Percentiles rank a stretch among this genome's conserved stretches.
Conservation (phyloP, 2,888 invertebrate species). For the Drepana falcataria region DNA sequence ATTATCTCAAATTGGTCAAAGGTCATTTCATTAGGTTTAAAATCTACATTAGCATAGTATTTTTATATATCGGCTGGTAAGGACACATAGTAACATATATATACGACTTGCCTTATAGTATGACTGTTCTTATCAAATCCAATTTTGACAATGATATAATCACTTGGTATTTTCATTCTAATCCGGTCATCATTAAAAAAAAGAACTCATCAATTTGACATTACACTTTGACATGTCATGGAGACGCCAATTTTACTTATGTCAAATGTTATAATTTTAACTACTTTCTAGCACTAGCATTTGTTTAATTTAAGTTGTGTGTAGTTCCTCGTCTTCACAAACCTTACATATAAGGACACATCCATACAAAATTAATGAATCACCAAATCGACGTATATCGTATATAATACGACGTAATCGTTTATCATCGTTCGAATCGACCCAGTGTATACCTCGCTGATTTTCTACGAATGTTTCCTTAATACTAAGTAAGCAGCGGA, state of each 20-base stretch:
- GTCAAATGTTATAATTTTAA: neutral
- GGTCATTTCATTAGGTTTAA: neutral
- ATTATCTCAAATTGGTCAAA: slow-evolving; percentile 2
- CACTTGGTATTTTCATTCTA: neutral
- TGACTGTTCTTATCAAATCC: neutral
- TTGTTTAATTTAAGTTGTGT: neutral
- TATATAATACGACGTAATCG: too few relatives aligned
- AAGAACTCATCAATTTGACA: neutral
- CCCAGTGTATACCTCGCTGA: too few relatives aligned
- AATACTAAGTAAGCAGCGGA: too few relatives aligned
- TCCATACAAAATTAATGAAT: too few relatives aligned
- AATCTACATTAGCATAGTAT: neutral
- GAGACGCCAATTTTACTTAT: neutral
- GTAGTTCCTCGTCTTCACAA: neutral
- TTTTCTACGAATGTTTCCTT: too few relatives aligned
- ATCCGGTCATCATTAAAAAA: neutral
- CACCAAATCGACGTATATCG: too few relatives aligned
- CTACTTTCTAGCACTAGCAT: neutral
- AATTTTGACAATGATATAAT: neutral
- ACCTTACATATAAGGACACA: too few relatives aligned
- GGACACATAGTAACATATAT: neutral
- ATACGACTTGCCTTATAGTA: neutral
- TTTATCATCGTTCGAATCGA: too few relatives aligned
- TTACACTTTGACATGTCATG: too few relatives aligned
- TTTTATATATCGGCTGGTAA: neutral